Conservation (phyloP, 2,888 invertebrate genomes). For the Seira sanloemensis region DNA sequence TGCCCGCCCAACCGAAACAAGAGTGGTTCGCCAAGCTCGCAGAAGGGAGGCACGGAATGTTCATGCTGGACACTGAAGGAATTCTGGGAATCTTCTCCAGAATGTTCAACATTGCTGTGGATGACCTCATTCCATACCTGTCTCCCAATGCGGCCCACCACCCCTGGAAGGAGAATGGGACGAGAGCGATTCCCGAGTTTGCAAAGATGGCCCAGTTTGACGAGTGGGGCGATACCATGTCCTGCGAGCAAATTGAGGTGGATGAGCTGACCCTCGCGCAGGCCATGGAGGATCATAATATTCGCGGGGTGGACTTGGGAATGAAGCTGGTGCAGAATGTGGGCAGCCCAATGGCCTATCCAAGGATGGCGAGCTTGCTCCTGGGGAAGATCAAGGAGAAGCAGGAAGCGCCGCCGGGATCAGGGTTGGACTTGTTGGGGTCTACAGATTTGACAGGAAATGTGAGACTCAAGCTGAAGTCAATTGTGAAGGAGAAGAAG, state of each 20-base stretch:
- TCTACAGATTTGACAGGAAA: neutral
- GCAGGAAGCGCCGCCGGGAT: constrained; percentile 2
- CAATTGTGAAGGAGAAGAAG: constrained; percentile 8
- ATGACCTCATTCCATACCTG: neutral
- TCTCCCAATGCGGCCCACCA: neutral
- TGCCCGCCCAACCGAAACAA: neutral
- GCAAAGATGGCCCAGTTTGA: neutral
- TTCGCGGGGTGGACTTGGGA: constrained; percentile 26
- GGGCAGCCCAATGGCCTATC: neutral
- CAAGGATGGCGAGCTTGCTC: constrained; percentile 2
- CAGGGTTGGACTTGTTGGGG: neutral
- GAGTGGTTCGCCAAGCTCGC: neutral
- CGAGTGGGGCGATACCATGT: neutral
- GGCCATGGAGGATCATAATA: neutral
- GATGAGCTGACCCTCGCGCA: constrained; percentile 11
- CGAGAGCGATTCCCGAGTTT: neutral
- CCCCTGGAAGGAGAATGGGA: constrained; percentile 6
- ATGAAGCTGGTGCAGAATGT: neutral
- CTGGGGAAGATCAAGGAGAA: neutral
- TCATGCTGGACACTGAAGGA: neutral
- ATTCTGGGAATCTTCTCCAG: neutral
- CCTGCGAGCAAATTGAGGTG: constrained; percentile 26
- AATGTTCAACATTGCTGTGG: neutral
- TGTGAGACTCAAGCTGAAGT: neutral
- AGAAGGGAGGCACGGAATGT: neutral